Base-by-base conservation (phyloP, 2,797 vertebrate species). In the Malacoctenus gilli region DNA sequence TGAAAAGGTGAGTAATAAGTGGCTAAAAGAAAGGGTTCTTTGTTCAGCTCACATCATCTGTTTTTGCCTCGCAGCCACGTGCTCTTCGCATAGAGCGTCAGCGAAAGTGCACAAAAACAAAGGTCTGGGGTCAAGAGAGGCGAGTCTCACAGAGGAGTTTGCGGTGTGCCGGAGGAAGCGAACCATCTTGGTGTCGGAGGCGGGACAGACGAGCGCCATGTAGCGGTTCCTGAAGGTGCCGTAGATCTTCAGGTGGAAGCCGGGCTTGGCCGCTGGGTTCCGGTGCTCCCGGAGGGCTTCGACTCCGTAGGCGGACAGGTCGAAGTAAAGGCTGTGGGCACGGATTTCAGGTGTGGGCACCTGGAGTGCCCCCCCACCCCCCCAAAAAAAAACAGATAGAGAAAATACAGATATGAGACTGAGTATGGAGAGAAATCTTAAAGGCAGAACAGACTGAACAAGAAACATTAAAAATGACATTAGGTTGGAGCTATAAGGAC, bases 221-320 rank as follows among this genome's bases (percentile, higher is more conserved):
- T 90, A 92, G 61, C 86, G 83, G 77, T 94, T 92, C 21, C 89
- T 83, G 79, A 94, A 93, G 5, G 90, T 94, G 23, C 92, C 92
- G 4, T 92, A 93, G 72, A 93, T 94, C 83, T 94, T 94, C 36
- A 93, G 78, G 75, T 93, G 92, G 74, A 94, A 94, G 5, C 90
- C 89, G 0, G 89, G 80, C 59, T 90, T 92, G 31, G 75, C 21
- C 0, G 86, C 23, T 2, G 86, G 68, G 42, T 83, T 75, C 8
- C 74, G 82, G 25, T 86, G 68, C 44, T 94, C 91, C 71, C 89
- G 83, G 15, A 75, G 66, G 13, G 75, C 68, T 64, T 94, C 87
- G 20, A 93, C 80, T 13, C 91, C 92, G 0, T 93, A 94, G 2
- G 93, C 94, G 0, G 93, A 94, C 47, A 94, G 85, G 80, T 94